These are phyloP conservation scores for Polia nebulosa DNA, from an alignment of 2,888 invertebrate species.

Conservation along the genomic window DNA sequence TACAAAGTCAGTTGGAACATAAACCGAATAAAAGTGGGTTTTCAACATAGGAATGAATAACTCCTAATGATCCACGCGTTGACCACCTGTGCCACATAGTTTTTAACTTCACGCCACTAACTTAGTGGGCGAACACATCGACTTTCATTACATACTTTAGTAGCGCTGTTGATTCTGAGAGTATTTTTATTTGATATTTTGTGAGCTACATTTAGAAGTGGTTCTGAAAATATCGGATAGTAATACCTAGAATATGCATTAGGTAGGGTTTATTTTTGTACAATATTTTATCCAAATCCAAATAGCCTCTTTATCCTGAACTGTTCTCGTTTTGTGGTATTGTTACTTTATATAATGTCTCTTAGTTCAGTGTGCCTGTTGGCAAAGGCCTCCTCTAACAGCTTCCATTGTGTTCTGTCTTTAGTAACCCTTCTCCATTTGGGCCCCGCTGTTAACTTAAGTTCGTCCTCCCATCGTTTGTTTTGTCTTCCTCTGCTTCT, in stretches of 20 bases:
- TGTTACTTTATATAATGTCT: too few species aligned
- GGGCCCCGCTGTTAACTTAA: too few species aligned
- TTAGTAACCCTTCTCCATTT: too few species aligned
- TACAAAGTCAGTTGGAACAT: conserved; percentile 1
- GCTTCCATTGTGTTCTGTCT: too few species aligned
- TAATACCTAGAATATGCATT: not conserved
- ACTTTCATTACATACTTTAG: conserved; percentile 16
- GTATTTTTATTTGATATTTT: not conserved
- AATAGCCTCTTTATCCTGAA: too few species aligned
- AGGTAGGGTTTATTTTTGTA: too few species aligned
- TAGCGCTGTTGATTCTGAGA: not conserved
- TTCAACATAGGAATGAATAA: conserved; percentile 28
- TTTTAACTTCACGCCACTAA: conserved; percentile 15
- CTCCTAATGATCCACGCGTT: conserved; percentile 32
- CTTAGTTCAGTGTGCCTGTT: too few species aligned
- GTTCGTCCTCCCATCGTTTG: too few species aligned
- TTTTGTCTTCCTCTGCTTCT: too few species aligned
- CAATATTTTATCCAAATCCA: not conserved
- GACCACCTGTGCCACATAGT: conserved; percentile 39
- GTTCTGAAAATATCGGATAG: not conserved
- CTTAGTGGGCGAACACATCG: conserved; percentile 7
- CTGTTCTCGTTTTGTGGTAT: too few species aligned
- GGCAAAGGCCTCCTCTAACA: too few species aligned
- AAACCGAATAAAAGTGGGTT: conserved; percentile 25
- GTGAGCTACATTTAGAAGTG: not conserved